Base-by-base conservation (phyloP, 1,140 invertebrate species). In the Zaprionus ghesquierei region DNA sequence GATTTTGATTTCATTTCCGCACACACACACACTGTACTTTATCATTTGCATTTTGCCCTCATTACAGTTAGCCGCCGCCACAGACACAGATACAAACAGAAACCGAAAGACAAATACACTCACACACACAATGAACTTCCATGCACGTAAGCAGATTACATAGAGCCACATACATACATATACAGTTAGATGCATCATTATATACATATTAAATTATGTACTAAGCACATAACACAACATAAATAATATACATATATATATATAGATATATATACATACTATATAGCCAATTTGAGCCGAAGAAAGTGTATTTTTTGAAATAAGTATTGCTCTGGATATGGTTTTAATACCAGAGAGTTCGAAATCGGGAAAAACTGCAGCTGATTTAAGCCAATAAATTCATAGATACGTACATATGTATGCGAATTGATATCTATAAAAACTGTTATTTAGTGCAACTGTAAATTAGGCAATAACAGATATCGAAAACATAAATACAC, bases 371-470 rank as follows among this genome's bases (percentile, higher is more conserved):
- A 58, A 38, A 33, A 51, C 38, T 58, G 41, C 60, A 69, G 46
- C 72, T 62, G 38, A 69, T 29, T 31, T 44, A 44, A 60, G 35
- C 49, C 38, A 81, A 29, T 3, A 38, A 38, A 38, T 15, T 15
- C n/a, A 15, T 41, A 41, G n/a, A 41, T 41, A 41, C 35, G 35
- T 38, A 15, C 15, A 6, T 15, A 38, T 38, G 35, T 41, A 41
- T 41, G 56, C 46, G 41, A 58, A 68, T 46, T 44, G 31, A 72
- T 78, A 63, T 59, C 63, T 54, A 81, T 70, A 72, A 79, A 72
- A 75, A 81, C 68, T 87, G 81, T 85, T 85, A 85, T 81, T 78
- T 85, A 85, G 79, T 85, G 75, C 25, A 68, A 71, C 41, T 79
- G 70, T 82, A 82, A 78, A 75, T 23, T 81, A 79, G 64, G 33